phyloP scores from a whole-genome alignment of 2,888 invertebrate genomes.

The Xestobium rufovillosum region DNA sequence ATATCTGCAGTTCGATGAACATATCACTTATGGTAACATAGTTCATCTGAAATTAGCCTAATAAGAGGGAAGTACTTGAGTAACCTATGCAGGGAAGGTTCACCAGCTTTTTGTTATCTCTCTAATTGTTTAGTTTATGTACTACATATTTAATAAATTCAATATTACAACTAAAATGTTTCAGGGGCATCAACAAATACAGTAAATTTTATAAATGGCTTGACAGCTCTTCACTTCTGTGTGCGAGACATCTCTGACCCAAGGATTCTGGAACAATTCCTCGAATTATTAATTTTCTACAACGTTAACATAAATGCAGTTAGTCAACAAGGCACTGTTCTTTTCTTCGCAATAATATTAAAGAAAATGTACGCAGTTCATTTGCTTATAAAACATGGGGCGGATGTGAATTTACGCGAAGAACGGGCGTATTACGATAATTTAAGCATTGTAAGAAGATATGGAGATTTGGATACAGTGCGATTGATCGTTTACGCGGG shows the following conservation, averaged over 20 bases:
- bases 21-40: too few species aligned
- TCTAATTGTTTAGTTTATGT: conserved; percentile 21
- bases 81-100: too few species aligned
- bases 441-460: conserved; percentile 48
- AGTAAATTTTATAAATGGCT: conserved; percentile 38
- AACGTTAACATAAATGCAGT: conserved; percentile 37
- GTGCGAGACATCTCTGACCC: conserved; percentile 50
- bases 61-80: too few species aligned
- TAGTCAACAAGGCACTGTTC: conserved; percentile 40
- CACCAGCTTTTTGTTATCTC: too few species aligned
- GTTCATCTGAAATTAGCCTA: too few species aligned
- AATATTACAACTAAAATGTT: too few species aligned
- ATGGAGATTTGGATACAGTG: conserved; percentile 38
- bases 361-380: conserved; percentile 47
- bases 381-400: conserved; percentile 54
- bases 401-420: conserved; percentile 55
- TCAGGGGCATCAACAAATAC: conserved; percentile 38
- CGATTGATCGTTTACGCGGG: conserved; percentile 43
- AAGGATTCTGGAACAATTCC: conserved; percentile 47
- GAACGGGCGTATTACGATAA: conserved; percentile 51
- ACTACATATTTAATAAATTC: too few species aligned
- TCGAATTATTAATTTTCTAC: conserved; percentile 39
- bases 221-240: conserved; percentile 53
- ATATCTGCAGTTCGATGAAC: too few species aligned
- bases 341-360: conserved; percentile 43